phyloP scores from a whole-genome alignment of 2,797 vertebrate genomes.

The Holocentrus rufus region DNA sequence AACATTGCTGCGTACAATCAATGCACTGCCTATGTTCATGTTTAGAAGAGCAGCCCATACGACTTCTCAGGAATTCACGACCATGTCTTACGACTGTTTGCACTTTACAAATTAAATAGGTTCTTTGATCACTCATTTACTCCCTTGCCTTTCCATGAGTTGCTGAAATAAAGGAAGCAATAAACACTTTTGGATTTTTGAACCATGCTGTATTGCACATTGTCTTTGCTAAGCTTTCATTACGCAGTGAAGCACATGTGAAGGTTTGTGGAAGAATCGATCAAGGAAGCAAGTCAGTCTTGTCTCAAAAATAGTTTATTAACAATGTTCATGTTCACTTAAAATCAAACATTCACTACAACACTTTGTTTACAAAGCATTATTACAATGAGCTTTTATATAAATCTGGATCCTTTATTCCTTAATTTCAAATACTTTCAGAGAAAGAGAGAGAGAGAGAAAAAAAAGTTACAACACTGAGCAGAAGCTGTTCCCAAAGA shows the following conservation, averaged over 20 bases:
- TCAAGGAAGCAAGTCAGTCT: conserved; percentile 20
- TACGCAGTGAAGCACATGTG: background rate
- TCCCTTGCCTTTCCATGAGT: background rate
- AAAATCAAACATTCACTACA: conserved; percentile 74
- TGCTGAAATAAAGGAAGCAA: conserved; percentile 13
- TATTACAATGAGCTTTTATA: conserved; percentile 71
- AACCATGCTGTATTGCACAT: background rate
- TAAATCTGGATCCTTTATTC: conserved; percentile 70
- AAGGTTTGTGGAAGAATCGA: conserved; percentile 6
- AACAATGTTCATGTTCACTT: conserved; percentile 76
- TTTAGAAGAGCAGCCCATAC: background rate
- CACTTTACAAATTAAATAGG: background rate
- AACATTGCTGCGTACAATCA: background rate
- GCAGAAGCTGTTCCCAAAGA: conserved; percentile 66
- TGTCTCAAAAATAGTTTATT: conserved; percentile 83
- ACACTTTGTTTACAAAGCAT: conserved; percentile 74
- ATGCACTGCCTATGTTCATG: background rate
- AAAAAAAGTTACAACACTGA: conserved; percentile 60
- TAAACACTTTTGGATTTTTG: conserved; percentile 4
- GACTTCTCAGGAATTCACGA: conserved; percentile 34
- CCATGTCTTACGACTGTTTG: conserved; percentile 30
- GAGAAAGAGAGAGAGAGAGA: conserved; percentile 56
- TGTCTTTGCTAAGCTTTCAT: background rate
- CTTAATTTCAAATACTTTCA: conserved; percentile 65
- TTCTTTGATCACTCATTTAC: background rate